These are phyloP conservation scores for Leptocoma aspasia DNA, from an alignment of 2,113 vertebrate species.

Conservation along the genomic window DNA sequence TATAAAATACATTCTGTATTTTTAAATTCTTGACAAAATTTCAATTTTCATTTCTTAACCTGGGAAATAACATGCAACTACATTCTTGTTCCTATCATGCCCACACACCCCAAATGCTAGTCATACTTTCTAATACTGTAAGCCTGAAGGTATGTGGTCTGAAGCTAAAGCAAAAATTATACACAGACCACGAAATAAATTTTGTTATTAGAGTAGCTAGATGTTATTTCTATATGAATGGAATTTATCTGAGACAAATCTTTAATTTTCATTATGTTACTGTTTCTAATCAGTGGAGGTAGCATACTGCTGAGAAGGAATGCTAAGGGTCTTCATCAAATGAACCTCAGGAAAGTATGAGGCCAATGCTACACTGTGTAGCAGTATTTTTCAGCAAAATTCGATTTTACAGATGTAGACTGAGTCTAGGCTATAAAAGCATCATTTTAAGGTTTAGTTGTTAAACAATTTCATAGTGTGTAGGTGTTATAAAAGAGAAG, in stretches of 20 bases:
- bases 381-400: background rate
- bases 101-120: background rate
- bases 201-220: background rate
- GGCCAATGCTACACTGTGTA: background rate
- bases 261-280: background rate
- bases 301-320: background rate
- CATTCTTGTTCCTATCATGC: background rate
- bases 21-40: background rate
- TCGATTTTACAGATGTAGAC: background rate
- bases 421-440: background rate
- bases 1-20: background rate
- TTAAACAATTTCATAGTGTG: background rate
- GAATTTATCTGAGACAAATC: background rate
- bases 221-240: background rate
- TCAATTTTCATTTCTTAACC: background rate
- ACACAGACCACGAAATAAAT: background rate
- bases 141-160: background rate
- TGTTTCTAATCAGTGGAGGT: background rate
- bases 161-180: background rate
- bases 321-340: background rate
- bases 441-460: background rate
- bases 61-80: background rate
- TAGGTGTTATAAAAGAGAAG: background rate
- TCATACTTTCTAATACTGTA: background rate
- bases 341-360: background rate